Base-by-base conservation (phyloP, 2,888 invertebrate genomes). In the Lasius fuliginosus region DNA sequence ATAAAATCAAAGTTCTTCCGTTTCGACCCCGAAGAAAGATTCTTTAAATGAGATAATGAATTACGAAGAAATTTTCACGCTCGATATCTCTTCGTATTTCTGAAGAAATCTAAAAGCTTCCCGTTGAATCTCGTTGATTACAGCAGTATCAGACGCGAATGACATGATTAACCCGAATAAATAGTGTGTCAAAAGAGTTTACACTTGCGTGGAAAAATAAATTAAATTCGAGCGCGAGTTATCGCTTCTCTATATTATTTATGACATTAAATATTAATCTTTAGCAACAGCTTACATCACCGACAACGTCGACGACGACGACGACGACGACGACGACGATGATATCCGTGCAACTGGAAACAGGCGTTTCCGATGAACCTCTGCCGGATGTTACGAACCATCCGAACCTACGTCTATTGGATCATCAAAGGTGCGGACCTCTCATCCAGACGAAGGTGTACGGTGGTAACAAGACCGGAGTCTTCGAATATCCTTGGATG, bases 401-500 rank as follows among this genome's bases (percentile, higher is more conserved):
- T 79, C 92, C 91, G 11, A 96, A 95, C 85, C 73, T 95, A 3
- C 79, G 92, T 62, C 88, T 95, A 1, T 86, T 96, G 23, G 93
- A 95, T 60, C 75, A 89, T 15, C 85, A 89, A n/a, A 89, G 94
- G 0, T 97, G 97, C 91, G 97, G 97, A 0, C 93, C 94, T 0
- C 92, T 96, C 8, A 95, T 95, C 15, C 94, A 95, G 9, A 95
- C 96, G 65, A 96, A 96, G 90, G 96, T 98, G 68, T 95, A 96
- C 36, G 96, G 96, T 3, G 97, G 97, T 0, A 95, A 96, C 65
- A 95, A 95, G 83, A 96, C 97, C 0, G 94, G 94, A 0, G 92
- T 97, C 5, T 96, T 95, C 60, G 97, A 97, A 89, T 97, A 96
- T 94, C 97, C 97, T 0, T 98, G 97, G 97, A 97, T 97, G 97